Evolutionary conservation across 2,113 vertebrate genomes (phyloP), one percentile per base, ranked within the genome.

Genomic region (Poeciliopsis prolifica): DNA sequence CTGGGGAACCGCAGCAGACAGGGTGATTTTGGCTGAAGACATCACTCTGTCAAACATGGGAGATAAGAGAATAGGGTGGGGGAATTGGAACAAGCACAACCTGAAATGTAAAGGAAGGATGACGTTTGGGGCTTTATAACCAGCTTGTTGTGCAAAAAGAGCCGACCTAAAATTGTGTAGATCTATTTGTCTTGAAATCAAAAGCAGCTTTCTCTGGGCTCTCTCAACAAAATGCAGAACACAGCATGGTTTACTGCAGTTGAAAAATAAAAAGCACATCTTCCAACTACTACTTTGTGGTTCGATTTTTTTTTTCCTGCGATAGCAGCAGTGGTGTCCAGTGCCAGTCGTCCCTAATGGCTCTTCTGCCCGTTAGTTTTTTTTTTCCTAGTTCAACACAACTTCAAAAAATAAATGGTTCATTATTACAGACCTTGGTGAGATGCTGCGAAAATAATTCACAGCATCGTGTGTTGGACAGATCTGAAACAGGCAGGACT

Each of bases 1-100:
- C 85, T 61, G 79, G 87, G 91, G 86, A 89, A 87, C 83, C 51
- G 35, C 64, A 84, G 84, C 51, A 88, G 89, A 88, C 84, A 79
- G 87, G 86, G 90, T 91, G 90, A 90, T 91, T 92, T 88, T 87
- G 79, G 88, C 86, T 85, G 83, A 91, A 89, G 90, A 91, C 89
- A 89, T 93, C 91, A 90, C 79, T 88, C 91, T 85, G 85, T 91
- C 88, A 89, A 84, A 87, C 74, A 68, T 68, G 61, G 66, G 48
- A 89, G 92, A 90, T 91, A 90, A 91, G 87, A 83, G 81, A 83
- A 75, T 67, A 31, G 75, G 70, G 58, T 54, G 68, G 51, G 68
- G 74, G 74, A 73, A 86, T 83, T 71, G 86, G 65, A 77, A 35
- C 15, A 40, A 42, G 54, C 44, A 75, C 4, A 0, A 67, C 74